Base-by-base conservation (phyloP, 2,797 vertebrate species). In the Phrynocephalus forsythii region DNA sequence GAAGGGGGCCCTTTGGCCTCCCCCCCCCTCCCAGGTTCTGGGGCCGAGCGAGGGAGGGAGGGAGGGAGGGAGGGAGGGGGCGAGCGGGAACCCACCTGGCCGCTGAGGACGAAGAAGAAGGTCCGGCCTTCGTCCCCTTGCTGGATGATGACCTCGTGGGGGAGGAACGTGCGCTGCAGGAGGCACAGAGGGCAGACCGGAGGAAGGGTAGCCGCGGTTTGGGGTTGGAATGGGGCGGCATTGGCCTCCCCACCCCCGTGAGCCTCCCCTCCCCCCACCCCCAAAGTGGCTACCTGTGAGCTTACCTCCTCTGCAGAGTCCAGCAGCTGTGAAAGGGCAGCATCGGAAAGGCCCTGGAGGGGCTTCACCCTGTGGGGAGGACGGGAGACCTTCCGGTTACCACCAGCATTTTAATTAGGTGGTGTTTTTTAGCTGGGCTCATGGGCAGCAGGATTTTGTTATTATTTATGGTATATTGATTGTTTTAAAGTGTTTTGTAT, bases 221-320 rank as follows among this genome's bases (percentile, higher is more conserved):
- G 38, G 56, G 38, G 38, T 3, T 44, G 38, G 38, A 20, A 18
- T 18, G 20, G 60, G 60, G 60, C 60, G 83, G n/a, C 2, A 15
- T 18, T 48, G 9, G 9, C 15, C 7, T 16, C 20, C 13, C 18
- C 8, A 1, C 52, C 52, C 52, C 52, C 9, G 52, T 56, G 86
- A 26, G 4, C 71, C 7, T 48, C 15, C 7, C 28, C 7, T 7
- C 4, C 7, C 3, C 52, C 52, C 28, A 16, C 33, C 20, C 16
- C 20, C 67, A n/a, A 3, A 0, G 0, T 56, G 7, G 8, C 6
- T 44, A 33, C 11, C 0, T 1, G 9, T 16, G 26, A 2, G 6
- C 16, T 69, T 83, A 98, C 97, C 96, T 98, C 97, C 84, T 98
- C 98, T 96, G 98, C 98, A 75, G 97, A 97, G 86, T 98, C 98